phyloP scores from a whole-genome alignment of 2,113 vertebrate genomes.

The Morone saxatilis region DNA sequence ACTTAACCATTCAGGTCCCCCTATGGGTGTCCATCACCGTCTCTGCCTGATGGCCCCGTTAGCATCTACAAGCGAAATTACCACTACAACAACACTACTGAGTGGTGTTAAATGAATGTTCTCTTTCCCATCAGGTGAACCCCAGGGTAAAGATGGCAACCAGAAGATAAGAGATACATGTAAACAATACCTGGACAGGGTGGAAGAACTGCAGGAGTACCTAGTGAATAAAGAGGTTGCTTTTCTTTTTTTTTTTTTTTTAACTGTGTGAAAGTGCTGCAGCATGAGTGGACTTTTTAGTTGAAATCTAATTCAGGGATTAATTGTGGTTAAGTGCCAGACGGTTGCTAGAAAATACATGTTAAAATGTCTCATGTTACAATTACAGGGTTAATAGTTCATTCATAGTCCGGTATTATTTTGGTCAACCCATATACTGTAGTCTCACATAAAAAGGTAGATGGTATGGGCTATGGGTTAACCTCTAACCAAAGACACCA shows the following conservation, averaged over 20 bases:
- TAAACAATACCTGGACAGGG: constrained; percentile 86
- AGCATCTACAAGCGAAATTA: not conserved
- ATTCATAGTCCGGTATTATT: not conserved
- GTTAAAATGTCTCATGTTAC: not conserved
- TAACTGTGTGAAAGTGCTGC: not conserved
- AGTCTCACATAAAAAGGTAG: too few species aligned
- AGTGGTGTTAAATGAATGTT: constrained; percentile 17
- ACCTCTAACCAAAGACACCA: not conserved
- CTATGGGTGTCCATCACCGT: not conserved
- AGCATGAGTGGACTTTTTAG: not conserved
- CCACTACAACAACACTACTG: not conserved
- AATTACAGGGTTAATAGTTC: not conserved
- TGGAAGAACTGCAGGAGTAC: constrained; percentile 83
- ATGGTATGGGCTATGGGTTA: not conserved
- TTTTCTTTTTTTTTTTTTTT: constrained; percentile 9
- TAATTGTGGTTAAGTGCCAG: not conserved
- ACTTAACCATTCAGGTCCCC: too few species aligned
- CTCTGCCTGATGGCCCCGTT: not conserved
- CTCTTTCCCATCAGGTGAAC: constrained; percentile 79
- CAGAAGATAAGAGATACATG: constrained; percentile 87
- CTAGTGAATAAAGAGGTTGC: constrained; percentile 82
- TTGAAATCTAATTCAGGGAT: not conserved
- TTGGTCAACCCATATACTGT: not conserved
- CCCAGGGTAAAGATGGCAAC: constrained; percentile 88
- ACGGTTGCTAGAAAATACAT: not conserved